Percentiles rank a stretch among this genome's conserved stretches.
These are phyloP conservation scores for Octonoba sinensis DNA, from an alignment of 2,888 invertebrate species.

Conservation along the genomic window DNA sequence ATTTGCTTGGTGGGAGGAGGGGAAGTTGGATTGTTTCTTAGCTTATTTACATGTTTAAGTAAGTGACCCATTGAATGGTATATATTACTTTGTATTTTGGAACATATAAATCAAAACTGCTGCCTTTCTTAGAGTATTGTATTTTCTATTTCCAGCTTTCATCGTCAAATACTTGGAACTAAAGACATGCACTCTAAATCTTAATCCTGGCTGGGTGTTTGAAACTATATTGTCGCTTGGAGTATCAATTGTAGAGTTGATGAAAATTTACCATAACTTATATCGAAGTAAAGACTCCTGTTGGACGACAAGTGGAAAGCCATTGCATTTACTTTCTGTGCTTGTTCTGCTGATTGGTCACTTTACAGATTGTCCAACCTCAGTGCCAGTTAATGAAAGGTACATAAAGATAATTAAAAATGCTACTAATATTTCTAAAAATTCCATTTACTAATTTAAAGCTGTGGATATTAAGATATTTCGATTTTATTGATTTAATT, in stretches of 20 bases:
- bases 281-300: slow-evolving; percentile 85
- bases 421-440: neutral
- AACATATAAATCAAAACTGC: neutral
- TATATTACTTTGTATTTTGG: neutral
- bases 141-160: slow-evolving; percentile 69
- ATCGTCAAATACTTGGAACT: slow-evolving; percentile 71
- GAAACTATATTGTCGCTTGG: slow-evolving; percentile 82
- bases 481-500: too few species aligned
- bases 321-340: slow-evolving; percentile 85
- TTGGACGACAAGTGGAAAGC: slow-evolving; percentile 87
- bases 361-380: slow-evolving; percentile 78
- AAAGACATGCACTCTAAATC: slow-evolving; percentile 69
- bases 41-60: too few species aligned
- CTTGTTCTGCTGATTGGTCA: slow-evolving; percentile 81
- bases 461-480: too few species aligned
- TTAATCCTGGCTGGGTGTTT: slow-evolving; percentile 78
- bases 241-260: slow-evolving; percentile 81
- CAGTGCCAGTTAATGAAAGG: slow-evolving; percentile 74
- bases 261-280: slow-evolving; percentile 85
- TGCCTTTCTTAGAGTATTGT: neutral
- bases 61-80: too few species aligned
- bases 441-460: too few species aligned
- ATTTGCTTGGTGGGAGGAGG: too few species aligned
- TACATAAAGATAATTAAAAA: slow-evolving; percentile 66
- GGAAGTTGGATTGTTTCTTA: too few species aligned